These are phyloP conservation scores for Trachelus iudaicus DNA, from an alignment of 2,888 invertebrate species.

Conservation along the genomic window DNA sequence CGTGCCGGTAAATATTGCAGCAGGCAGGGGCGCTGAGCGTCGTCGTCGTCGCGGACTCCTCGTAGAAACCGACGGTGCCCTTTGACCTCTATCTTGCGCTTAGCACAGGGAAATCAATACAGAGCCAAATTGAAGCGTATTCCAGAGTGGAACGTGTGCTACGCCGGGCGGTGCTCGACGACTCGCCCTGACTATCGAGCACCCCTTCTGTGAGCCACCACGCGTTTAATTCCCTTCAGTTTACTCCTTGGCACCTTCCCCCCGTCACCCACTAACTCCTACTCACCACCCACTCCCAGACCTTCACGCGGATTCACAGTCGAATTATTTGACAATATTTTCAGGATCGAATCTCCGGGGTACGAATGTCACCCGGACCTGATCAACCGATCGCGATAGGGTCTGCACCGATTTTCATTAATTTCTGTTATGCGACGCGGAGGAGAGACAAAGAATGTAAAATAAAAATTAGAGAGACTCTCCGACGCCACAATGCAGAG, in stretches of 20 bases:
- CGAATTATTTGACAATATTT: not conserved
- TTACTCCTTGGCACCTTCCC: not conserved
- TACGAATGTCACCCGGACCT: not conserved
- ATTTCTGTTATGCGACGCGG: not conserved
- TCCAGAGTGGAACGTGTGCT: not conserved
- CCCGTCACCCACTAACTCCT: not conserved
- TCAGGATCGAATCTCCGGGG: not conserved
- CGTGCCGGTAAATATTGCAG: not conserved
- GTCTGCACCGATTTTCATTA: too few species aligned
- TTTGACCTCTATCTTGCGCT: slow-evolving; percentile 25
- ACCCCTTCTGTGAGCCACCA: not conserved
- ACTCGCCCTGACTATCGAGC: not conserved
- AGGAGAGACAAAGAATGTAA: not conserved
- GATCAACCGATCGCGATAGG: not conserved
- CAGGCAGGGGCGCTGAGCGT: not conserved
- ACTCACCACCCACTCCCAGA: not conserved
- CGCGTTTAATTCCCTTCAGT: not conserved
- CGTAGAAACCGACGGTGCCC: slow-evolving; percentile 2
- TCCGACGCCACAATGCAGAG: not conserved
- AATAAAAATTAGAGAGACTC: not conserved
- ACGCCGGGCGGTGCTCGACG: not conserved
- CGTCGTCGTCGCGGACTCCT: not conserved
- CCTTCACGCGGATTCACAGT: not conserved
- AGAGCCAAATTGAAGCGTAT: slow-evolving; percentile 15
- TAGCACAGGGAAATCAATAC: slow-evolving; percentile 25